Conservation (phyloP, 2,113 vertebrate species). For the Tiliqua scincoides region DNA sequence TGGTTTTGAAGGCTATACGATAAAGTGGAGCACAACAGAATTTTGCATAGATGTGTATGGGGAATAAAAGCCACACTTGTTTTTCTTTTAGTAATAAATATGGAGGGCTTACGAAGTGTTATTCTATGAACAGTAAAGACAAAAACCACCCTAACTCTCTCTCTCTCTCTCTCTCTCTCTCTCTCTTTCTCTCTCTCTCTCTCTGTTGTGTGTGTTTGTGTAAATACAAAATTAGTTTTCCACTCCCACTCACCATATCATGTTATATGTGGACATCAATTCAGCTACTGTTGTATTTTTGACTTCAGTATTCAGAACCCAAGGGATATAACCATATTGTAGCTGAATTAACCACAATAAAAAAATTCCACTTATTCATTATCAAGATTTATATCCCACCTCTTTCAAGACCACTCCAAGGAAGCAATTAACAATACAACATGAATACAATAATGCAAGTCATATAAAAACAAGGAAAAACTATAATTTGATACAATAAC, state of each 20-base stretch:
- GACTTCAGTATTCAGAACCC: background rate
- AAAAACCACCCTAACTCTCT: background rate
- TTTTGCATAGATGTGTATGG: rapidly evolving
- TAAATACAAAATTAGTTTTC: background rate
- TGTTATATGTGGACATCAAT: background rate
- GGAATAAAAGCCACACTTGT: background rate
- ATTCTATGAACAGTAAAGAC: background rate
- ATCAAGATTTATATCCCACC: too few relatives aligned
- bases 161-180: too few relatives aligned
- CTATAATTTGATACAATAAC: too few relatives aligned
- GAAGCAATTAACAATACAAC: too few relatives aligned
- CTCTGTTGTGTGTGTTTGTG: background rate
- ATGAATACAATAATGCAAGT: too few relatives aligned
- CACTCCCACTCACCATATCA: too few relatives aligned
- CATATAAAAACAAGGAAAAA: too few relatives aligned
- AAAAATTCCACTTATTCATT: too few relatives aligned
- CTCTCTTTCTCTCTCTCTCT: too few relatives aligned
- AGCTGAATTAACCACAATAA: too few relatives aligned
- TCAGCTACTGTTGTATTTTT: background rate
- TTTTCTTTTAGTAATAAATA: background rate
- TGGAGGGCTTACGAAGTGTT: background rate
- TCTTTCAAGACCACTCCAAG: too few relatives aligned
- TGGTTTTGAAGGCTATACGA: slow-evolving; percentile 39
- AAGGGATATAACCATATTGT: too few relatives aligned
- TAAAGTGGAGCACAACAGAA: background rate